A percentile compares a stretch with the other conserved stretches of the same genome.
Conservation (phyloP, 1,140 invertebrate genomes). For the Bicyclus anynana region DNA sequence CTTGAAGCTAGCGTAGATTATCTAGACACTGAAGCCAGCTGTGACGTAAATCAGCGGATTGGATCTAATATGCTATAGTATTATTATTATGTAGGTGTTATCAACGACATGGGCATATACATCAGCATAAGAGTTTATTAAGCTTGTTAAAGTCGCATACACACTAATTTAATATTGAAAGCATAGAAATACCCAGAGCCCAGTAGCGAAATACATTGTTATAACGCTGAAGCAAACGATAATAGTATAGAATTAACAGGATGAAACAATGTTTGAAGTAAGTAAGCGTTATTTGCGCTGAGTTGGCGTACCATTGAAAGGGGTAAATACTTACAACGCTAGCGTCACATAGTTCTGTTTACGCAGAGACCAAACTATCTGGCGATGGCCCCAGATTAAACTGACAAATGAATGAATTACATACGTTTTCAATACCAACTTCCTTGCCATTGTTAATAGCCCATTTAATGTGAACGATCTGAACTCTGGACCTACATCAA, state of each 20-base stretch:
- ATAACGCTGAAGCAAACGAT: constrained; percentile 74
- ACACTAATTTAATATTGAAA: constrained; percentile 76
- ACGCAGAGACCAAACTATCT: constrained; percentile 46
- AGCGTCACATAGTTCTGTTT: constrained; percentile 53
- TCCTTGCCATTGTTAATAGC: constrained; percentile 33
- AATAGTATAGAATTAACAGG: constrained; percentile 69
- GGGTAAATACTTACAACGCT: constrained; percentile 70
- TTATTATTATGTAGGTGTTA: constrained; percentile 55
- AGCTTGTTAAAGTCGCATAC: constrained; percentile 74
- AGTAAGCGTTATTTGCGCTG: constrained; percentile 64
- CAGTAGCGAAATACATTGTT: constrained; percentile 73
- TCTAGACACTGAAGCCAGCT: constrained; percentile 75
- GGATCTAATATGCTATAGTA: constrained; percentile 71
- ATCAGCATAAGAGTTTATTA: constrained; percentile 73
- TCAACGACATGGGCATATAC: constrained; percentile 67
- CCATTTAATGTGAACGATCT: constrained; percentile 50
- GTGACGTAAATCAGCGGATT: constrained; percentile 68
- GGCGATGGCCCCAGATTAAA: constrained; percentile 47
- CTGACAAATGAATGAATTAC: constrained; percentile 54
- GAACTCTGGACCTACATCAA: constrained; percentile 55
- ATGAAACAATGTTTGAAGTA: constrained; percentile 71
- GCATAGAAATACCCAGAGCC: constrained; percentile 75
- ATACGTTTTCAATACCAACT: constrained; percentile 27
- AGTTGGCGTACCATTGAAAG: constrained; percentile 61
- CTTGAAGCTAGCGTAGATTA: constrained; percentile 74